phyloP scores from a whole-genome alignment of 2,797 vertebrate species.

The Phalanger gymnotis region DNA sequence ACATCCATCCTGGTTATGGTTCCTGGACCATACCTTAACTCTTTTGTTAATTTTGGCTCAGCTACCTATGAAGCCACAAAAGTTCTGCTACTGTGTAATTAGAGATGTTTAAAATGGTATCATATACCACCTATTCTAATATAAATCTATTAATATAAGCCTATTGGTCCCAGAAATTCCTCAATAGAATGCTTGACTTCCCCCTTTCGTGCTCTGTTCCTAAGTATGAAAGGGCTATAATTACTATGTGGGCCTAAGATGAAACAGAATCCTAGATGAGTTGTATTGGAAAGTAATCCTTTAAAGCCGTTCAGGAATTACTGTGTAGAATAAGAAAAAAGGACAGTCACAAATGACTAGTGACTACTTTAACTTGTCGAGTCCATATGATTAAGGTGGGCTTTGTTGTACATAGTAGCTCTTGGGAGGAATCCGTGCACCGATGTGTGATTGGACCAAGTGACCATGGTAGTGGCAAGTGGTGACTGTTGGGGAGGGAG shows the following conservation, averaged over 20 bases:
- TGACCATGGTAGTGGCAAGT: neutral
- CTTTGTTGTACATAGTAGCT: neutral
- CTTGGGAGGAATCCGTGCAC: neutral
- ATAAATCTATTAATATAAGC: neutral
- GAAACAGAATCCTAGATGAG: neutral
- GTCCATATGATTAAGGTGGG: neutral
- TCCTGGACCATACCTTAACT: neutral
- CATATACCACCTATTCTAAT: neutral
- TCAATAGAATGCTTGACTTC: neutral
- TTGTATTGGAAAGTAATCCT: neutral
- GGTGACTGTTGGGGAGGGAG: neutral
- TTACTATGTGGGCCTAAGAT: neutral
- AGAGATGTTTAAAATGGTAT: neutral
- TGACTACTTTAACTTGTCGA: neutral
- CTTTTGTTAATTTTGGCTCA: neutral
- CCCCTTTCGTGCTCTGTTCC: neutral
- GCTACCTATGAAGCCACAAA: neutral
- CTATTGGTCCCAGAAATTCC: neutral
- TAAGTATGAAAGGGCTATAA: neutral
- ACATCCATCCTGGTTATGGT: neutral
- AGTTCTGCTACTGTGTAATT: neutral
- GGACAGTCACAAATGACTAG: neutral
- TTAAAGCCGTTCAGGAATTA: neutral
- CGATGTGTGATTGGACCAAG: neutral
- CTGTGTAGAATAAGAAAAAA: neutral